Conservation (phyloP, 2,888 invertebrate genomes). For the Craniophora ligustri region DNA sequence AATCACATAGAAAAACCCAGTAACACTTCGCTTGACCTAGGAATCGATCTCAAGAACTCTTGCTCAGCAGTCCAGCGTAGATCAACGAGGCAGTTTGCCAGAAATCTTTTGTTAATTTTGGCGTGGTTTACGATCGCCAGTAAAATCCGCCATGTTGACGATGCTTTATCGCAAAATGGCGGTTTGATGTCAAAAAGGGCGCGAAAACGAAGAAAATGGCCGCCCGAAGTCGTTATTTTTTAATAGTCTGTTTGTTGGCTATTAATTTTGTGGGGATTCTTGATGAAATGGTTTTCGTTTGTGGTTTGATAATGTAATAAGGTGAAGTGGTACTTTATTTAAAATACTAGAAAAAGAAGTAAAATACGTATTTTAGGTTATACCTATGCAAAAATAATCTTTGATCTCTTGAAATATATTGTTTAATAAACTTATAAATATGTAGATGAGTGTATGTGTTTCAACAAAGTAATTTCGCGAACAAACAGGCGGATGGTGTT, state of each 20-base stretch:
- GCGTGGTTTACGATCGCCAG: conserved; percentile 77
- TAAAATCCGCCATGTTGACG: conserved; percentile 79
- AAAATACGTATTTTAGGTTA: not conserved
- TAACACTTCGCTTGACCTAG: too few species aligned
- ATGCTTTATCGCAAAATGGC: conserved; percentile 73
- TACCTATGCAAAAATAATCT: not conserved
- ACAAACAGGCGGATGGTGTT: conserved; percentile 36
- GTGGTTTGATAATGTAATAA: conserved; percentile 12
- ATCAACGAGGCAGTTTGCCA: too few species aligned
- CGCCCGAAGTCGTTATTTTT: conserved; percentile 64
- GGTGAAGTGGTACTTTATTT: conserved; percentile 13
- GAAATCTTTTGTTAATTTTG: conserved; percentile 84
- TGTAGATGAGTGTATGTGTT: conserved; percentile 35
- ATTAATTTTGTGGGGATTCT: conserved; percentile 58
- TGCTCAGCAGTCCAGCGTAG: too few species aligned
- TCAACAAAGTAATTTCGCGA: conserved; percentile 25
- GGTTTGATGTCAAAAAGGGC: conserved; percentile 69
- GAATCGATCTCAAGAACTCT: too few species aligned
- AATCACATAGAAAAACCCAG: too few species aligned
- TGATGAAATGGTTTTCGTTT: conserved; percentile 37
- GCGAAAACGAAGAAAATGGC: conserved; percentile 67
- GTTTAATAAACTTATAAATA: conserved; percentile 5
- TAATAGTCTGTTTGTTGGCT: conserved; percentile 65
- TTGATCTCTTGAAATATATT: conserved; percentile 7
- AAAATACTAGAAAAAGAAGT: too few species aligned